Evolutionary conservation across 2,113 vertebrate species (phyloP).

Genomic region (Odobenus rosmarus): DNA sequence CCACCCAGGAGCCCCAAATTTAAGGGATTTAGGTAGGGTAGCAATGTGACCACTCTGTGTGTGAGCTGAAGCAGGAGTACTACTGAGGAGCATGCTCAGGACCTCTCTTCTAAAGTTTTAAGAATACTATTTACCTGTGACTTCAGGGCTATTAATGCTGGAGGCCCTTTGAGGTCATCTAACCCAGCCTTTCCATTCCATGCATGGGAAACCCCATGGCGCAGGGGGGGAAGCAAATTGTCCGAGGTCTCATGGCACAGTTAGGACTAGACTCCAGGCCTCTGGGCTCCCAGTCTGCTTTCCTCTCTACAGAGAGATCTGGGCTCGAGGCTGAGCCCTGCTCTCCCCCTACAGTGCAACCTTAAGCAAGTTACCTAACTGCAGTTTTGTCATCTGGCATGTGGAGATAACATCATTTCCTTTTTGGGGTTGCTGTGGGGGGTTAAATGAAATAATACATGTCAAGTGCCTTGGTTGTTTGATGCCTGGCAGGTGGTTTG

Average conservation of each 20-base stretch:
- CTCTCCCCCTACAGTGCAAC: fast-evolving
- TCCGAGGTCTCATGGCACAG: neutral
- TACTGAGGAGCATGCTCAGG: neutral
- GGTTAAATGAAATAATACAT: neutral
- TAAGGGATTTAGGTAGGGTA: neutral
- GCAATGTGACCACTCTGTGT: neutral
- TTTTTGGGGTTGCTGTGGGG: neutral
- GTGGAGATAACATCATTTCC: neutral
- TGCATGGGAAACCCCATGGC: neutral
- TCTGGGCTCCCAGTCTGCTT: neutral
- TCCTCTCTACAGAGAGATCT: neutral
- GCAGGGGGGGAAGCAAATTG: neutral
- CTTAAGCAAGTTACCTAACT: neutral
- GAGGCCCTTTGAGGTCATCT: neutral
- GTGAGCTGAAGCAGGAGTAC: neutral
- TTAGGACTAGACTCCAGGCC: neutral
- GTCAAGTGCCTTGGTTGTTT: neutral
- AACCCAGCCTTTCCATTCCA: neutral
- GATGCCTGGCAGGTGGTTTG: neutral
- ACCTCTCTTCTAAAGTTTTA: neutral
- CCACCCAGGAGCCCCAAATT: too few species aligned
- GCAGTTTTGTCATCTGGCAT: neutral
- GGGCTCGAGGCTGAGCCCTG: neutral
- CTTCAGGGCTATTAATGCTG: neutral
- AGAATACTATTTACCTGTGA: neutral